These are phyloP conservation scores for Nipponia nippon DNA, from an alignment of 2,113 vertebrate genomes.

Conservation along the genomic window DNA sequence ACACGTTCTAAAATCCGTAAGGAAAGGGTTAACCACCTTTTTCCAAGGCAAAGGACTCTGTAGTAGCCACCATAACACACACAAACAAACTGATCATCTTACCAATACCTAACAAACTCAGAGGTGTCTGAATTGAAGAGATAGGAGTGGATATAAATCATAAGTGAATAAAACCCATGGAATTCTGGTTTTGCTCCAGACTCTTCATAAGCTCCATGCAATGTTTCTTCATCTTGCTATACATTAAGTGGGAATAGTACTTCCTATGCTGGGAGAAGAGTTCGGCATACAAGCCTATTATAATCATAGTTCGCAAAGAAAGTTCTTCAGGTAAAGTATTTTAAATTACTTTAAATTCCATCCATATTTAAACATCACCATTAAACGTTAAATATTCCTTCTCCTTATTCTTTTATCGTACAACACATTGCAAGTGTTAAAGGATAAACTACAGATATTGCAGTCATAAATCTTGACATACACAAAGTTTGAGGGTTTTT, in stretches of 20 bases:
- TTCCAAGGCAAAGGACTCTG: background rate
- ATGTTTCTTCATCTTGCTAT: fast-evolving
- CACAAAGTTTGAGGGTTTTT: fast-evolving
- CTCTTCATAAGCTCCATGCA: fast-evolving
- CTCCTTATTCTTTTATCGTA: fast-evolving
- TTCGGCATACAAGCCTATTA: fast-evolving
- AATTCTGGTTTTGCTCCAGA: background rate
- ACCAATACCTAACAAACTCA: background rate
- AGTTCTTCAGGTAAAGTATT: background rate
- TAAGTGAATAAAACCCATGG: fast-evolving
- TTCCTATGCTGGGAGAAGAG: fast-evolving
- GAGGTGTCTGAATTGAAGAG: fast-evolving
- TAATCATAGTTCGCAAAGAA: fast-evolving
- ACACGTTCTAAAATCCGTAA: fast-evolving
- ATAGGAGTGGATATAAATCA: fast-evolving
- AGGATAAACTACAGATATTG: fast-evolving
- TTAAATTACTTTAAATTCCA: background rate
- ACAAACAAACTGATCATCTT: fast-evolving
- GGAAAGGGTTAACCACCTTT: too few relatives aligned
- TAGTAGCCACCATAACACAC: background rate
- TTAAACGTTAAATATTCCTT: fast-evolving
- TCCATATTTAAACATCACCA: background rate
- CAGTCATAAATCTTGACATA: fast-evolving
- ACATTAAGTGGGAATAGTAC: fast-evolving
- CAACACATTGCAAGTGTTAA: fast-evolving